Evolutionary conservation across 2,888 invertebrate species (phyloP).

Genomic region (Danaus chrysippus): DNA sequence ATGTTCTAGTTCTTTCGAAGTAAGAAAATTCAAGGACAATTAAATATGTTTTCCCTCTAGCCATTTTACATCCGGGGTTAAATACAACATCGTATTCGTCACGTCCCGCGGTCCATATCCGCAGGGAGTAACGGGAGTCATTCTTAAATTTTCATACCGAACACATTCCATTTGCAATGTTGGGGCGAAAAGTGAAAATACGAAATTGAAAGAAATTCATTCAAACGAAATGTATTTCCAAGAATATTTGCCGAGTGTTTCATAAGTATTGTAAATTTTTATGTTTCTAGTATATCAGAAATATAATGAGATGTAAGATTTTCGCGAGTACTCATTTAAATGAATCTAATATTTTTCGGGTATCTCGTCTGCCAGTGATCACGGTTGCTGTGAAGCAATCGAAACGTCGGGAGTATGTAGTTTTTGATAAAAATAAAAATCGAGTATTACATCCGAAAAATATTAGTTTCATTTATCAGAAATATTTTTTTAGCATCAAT

Average conservation of each 20-base stretch:
- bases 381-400: no score
- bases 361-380: no score
- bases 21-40: no score
- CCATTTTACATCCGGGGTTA: constrained; percentile 9
- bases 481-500: no score
- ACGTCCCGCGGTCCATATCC: constrained; percentile 59
- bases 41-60: constrained; percentile 18
- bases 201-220: constrained; percentile 30
- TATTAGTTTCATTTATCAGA: no score
- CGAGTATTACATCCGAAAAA: no score
- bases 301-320: no score
- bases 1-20: no score
- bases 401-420: no score
- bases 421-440: no score
- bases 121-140: constrained; percentile 55
- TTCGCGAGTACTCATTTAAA: no score
- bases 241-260: constrained; percentile 10
- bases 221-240: constrained; percentile 26
- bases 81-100: constrained; percentile 46
- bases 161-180: constrained; percentile 41
- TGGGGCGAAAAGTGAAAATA: constrained; percentile 61
- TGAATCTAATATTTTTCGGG: no score
- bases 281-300: background rate
- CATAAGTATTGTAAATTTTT: constrained; percentile 20
- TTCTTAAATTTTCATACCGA: constrained; percentile 69